Base-by-base conservation (phyloP, 1,140 invertebrate genomes). In the Metaphire vulgaris region DNA sequence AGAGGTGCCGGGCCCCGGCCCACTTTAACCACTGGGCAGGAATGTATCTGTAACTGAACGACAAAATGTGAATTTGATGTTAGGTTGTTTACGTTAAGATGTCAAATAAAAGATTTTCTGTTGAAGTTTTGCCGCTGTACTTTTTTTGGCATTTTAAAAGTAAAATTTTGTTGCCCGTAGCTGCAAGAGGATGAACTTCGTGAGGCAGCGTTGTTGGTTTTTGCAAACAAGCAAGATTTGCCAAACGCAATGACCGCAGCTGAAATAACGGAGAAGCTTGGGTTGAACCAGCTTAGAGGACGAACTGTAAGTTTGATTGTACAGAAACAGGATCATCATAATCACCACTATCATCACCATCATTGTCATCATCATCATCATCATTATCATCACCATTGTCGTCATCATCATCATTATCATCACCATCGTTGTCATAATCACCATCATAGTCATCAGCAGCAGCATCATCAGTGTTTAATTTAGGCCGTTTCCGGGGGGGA, bases 181-280 rank as follows among this genome's bases (percentile, higher is more conserved):
- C 79, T 91, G 29, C 83, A 87, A 81, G 96, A 98, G 90, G 96
- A 98, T 86, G 95, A 97, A 88, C 89, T 98, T 78, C 90, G 94
- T 88, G 95, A 98, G 90, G 94, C 95, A 79, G 93, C 95, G 81
- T 89, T 98, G 81, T 89, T 98, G 81, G 94, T 99, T 86, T 99
- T 99, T 89, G 97, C 97, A 83, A 99, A 99, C 89, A 99, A 99
- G 91, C 97, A 98, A 90, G 97, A 99, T 91, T 89, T 99, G 86
- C 97, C 97, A 81, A 97, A 99, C 88, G 97, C 97, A 81, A 98
- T 99, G 96, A 94, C 92, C 85, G 93, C 95, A 80, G 93, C 95
- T 74, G 97, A 99, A 89, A 92, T 99, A 79, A 98, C 95, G 79
- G 95, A 99, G 85, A 97, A 96, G 90, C 89, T 99, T 84, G 95